These are phyloP conservation scores for Elymnias hypermnestra DNA, from an alignment of 1,140 invertebrate species.

Conservation along the genomic window DNA sequence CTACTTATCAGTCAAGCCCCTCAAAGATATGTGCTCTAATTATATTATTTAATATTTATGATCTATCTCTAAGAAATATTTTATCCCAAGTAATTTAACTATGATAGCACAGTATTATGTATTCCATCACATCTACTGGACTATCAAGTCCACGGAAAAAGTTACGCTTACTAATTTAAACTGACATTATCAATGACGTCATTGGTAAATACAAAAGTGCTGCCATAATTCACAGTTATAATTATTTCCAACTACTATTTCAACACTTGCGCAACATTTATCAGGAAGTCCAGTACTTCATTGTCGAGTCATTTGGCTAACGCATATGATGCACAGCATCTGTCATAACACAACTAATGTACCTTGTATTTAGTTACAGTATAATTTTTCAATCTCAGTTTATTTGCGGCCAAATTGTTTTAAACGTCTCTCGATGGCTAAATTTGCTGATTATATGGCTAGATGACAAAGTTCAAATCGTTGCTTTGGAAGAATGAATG, in stretches of 20 bases:
- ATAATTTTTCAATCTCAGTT: constrained; percentile 51
- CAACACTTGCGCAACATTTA: constrained; percentile 55
- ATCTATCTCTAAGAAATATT: no score
- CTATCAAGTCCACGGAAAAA: no score
- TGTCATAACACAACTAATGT: constrained; percentile 58
- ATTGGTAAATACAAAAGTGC: constrained; percentile 26
- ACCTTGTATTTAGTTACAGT: constrained; percentile 43
- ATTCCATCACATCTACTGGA: no score
- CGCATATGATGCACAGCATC: constrained; percentile 47
- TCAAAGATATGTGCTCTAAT: no score
- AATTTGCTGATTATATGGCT: constrained; percentile 4
- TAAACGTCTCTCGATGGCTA: constrained; percentile 34
- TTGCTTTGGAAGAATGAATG: no score
- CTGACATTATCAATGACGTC: constrained; percentile 13
- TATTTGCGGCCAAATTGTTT: constrained; percentile 25
- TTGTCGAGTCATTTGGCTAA: constrained; percentile 56
- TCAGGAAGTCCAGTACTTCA: constrained; percentile 61
- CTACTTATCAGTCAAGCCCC: no score
- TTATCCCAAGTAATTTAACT: no score
- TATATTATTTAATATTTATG: no score
- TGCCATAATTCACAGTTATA: constrained; percentile 34
- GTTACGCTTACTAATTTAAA: no score
- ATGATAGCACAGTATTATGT: no score
- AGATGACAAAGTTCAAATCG: no score
- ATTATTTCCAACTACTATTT: constrained; percentile 28